These are phyloP conservation scores for Oreochromis grahami DNA, from an alignment of 2,797 vertebrate species.

Conservation along the genomic window DNA sequence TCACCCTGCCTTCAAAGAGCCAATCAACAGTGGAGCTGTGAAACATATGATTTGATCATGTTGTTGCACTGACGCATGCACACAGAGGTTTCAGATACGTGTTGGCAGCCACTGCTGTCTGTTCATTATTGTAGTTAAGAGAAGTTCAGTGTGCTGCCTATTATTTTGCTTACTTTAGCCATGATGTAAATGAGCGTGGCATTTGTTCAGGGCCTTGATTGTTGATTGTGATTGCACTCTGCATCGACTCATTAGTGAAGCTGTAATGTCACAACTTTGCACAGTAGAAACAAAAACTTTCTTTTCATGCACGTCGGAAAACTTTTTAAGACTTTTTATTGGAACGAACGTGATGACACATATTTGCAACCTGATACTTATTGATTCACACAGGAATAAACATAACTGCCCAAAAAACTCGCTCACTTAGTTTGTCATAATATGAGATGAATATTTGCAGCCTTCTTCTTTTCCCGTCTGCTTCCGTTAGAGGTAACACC, in stretches of 20 bases:
- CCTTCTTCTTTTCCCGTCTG: background rate
- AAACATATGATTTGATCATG: background rate
- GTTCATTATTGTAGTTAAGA: background rate
- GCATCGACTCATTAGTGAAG: background rate
- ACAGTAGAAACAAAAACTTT: background rate
- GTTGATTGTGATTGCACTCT: background rate
- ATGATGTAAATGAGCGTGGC: background rate
- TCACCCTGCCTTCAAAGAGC: background rate
- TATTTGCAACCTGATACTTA: background rate
- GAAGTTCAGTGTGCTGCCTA: background rate
- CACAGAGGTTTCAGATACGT: background rate
- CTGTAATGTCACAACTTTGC: background rate
- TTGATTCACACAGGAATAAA: too few relatives aligned
- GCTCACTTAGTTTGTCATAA: fast-evolving
- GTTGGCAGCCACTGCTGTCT: background rate
- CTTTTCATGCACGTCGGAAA: fast-evolving
- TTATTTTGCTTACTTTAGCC: background rate
- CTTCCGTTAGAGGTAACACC: fast-evolving
- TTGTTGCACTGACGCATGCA: background rate
- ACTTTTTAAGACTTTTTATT: background rate
- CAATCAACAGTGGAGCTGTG: background rate
- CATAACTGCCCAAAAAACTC: background rate
- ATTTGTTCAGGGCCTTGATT: background rate
- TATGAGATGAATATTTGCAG: background rate
- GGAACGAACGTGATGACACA: fast-evolving